phyloP scores from a whole-genome alignment of 2,797 vertebrate genomes.

The Sarcoramphus papa region DNA sequence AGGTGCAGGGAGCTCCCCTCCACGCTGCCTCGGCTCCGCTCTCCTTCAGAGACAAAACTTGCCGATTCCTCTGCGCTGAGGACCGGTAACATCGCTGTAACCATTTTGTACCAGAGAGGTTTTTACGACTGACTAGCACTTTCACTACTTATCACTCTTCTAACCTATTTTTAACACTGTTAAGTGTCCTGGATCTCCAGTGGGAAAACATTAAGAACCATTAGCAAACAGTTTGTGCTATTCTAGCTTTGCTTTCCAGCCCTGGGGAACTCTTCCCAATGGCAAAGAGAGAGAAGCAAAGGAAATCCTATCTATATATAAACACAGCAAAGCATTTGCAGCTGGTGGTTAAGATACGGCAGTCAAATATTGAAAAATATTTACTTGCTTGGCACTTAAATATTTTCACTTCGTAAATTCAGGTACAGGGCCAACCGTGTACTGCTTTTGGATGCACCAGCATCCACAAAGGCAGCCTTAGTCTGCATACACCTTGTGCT shows the following conservation, averaged over 20 bases:
- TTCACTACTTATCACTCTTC: neutral
- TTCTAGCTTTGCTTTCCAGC: constrained; percentile 35
- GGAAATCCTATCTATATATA: constrained; percentile 57
- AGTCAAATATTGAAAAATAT: constrained; percentile 56
- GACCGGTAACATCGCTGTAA: neutral
- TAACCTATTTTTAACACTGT: constrained; percentile 9
- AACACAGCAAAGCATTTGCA: constrained; percentile 53
- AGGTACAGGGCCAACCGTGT: neutral
- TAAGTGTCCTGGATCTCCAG: constrained; percentile 38
- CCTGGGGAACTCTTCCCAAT: constrained; percentile 37
- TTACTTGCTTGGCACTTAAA: constrained; percentile 8
- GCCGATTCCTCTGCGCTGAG: neutral
- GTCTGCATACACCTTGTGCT: neutral
- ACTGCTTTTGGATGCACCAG: neutral
- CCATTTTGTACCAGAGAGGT: neutral
- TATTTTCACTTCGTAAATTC: neutral
- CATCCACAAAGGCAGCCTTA: neutral
- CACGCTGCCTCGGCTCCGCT: neutral
- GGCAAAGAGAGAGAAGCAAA: constrained; percentile 22
- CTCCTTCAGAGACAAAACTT: neutral
- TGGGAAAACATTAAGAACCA: constrained; percentile 25
- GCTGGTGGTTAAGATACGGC: constrained; percentile 38
- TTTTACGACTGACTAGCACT: neutral
- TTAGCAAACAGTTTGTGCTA: constrained; percentile 34
- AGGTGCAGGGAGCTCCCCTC: neutral